Evolutionary conservation across 2,113 vertebrate genomes (phyloP), one percentile per base, ranked within the genome.

Genomic region (Chrysochloris asiatica): DNA sequence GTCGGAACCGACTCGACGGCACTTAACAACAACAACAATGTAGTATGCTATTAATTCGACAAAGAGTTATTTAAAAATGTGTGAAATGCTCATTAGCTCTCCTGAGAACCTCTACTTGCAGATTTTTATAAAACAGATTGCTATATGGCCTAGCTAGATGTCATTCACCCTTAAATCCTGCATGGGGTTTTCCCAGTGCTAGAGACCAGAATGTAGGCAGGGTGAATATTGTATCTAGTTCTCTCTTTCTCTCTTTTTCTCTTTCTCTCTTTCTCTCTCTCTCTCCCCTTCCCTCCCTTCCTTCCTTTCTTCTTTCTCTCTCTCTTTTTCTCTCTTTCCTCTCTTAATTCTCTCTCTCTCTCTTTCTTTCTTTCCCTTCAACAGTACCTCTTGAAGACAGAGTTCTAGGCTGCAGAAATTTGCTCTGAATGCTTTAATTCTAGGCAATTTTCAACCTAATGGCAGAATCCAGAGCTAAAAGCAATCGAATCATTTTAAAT

Each of bases 31-130:
- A n/a, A n/a, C n/a, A n/a, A n/a, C n/a, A n/a, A n/a, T 92, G 52
- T 86, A 48, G 59, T 54, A 30, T 67, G 52, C 83, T 87, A 71
- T 89, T 95, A 95, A 96, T 95, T 95, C 94, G 92, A 71, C 50
- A 36, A 89, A 67, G 36, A 84, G 90, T 81, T 95, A 95, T 95
- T 96, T 96, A 95, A 95, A 96, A 94, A 89, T 54, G 14, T 61
- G 24, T 65, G 75, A 86, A 33, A 14, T 54, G 14, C 95, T 95
- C 92, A 93, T 94, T 95, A 90, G 88, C 86, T 10, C 90, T 76
- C 56, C 75, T 67, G 86, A 92, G 81, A 22, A 79, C 30, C 14
- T 90, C 50, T 94, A 92, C 41, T 48, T 92, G 92, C 81, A 72
- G 88, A 69, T 95, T 93, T 91, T 67, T 85, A 19, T 43, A 36